These are phyloP conservation scores for Aptenodytes forsteri DNA, from an alignment of 2,113 vertebrate genomes.

Conservation along the genomic window DNA sequence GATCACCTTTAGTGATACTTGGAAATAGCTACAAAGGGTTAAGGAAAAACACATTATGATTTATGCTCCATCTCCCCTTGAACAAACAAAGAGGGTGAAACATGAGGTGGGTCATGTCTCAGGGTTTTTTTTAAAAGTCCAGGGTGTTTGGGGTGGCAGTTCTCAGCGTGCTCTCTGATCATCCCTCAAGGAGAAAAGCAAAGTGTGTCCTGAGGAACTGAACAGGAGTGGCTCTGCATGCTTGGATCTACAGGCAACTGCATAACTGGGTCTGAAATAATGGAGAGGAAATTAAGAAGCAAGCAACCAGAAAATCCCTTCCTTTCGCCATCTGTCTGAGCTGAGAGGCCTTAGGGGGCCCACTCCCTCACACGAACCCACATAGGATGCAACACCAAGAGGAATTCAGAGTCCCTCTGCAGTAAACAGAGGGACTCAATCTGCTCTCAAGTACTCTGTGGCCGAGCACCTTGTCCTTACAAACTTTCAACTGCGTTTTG, in stretches of 20 bases:
- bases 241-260: background rate
- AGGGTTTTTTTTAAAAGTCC: background rate
- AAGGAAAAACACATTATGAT: background rate
- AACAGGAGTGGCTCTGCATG: background rate
- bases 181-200: background rate
- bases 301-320: background rate
- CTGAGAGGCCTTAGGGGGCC: background rate
- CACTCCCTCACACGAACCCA: fast-evolving
- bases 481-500: background rate
- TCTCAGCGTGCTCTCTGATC: background rate
- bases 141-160: background rate
- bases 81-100: background rate
- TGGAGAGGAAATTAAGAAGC: background rate
- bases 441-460: fast-evolving
- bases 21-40: background rate
- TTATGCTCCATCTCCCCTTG: background rate
- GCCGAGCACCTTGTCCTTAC: background rate
- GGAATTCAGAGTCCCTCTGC: background rate
- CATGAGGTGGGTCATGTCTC: fast-evolving
- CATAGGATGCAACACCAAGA: fast-evolving
- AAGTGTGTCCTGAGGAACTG: background rate
- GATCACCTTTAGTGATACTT: background rate
- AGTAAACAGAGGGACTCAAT: background rate
- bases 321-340: background rate
- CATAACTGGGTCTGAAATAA: background rate